These are phyloP conservation scores for Anoplopoma fimbria DNA, from an alignment of 2,113 vertebrate species.

Conservation along the genomic window DNA sequence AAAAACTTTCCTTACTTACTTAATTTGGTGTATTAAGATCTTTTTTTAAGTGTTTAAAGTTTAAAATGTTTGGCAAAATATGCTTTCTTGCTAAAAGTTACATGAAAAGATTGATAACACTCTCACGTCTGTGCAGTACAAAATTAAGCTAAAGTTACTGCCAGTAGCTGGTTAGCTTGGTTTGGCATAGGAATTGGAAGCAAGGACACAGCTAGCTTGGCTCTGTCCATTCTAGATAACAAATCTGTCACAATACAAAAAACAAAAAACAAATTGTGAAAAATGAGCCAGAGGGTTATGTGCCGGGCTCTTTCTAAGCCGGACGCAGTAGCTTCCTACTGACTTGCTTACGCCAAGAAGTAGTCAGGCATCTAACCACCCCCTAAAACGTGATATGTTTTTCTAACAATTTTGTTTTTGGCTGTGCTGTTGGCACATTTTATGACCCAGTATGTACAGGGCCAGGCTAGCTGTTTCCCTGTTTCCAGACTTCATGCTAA, in stretches of 20 bases:
- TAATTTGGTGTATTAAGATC: neutral
- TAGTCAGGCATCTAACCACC: neutral
- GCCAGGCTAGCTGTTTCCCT: neutral
- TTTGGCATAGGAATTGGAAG: neutral
- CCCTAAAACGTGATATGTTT: neutral
- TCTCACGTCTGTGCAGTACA: neutral
- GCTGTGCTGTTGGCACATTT: neutral
- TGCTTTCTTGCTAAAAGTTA: neutral
- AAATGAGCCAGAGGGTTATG: neutral
- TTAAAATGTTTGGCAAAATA: neutral
- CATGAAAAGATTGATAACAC: neutral
- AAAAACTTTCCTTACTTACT: neutral
- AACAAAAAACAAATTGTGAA: neutral
- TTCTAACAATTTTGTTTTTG: neutral
- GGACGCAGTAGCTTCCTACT: neutral
- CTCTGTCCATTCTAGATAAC: neutral
- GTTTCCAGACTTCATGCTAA: neutral
- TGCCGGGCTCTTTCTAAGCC: neutral
- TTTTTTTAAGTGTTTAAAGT: neutral
- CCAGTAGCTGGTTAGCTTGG: neutral
- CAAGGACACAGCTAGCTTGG: neutral
- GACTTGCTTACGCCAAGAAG: neutral
- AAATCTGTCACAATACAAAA: too few species aligned
- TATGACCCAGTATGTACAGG: neutral
- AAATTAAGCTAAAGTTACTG: neutral